Evolutionary conservation across 1,140 invertebrate species (phyloP).

Genomic region (Monochamus saltuarius): DNA sequence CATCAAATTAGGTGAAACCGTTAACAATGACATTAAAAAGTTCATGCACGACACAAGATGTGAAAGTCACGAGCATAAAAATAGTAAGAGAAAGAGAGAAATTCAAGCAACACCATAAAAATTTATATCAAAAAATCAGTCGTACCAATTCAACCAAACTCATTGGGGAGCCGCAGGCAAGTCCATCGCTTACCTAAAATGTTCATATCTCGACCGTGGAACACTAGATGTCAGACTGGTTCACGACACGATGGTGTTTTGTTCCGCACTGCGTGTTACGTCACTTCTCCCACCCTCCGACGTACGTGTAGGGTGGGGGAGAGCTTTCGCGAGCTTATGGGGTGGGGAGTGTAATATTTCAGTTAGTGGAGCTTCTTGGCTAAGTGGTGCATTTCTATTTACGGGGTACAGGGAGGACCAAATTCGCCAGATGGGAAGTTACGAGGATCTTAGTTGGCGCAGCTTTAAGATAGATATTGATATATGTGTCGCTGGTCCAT

Average conservation of each 20-base stretch:
- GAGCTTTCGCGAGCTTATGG: slow-evolving; percentile 1
- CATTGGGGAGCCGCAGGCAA: slow-evolving; percentile 22
- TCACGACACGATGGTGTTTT: slow-evolving; percentile 40
- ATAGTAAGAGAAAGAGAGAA: slow-evolving; percentile 8
- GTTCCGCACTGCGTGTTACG: slow-evolving; percentile 48
- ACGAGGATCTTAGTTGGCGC: too few relatives aligned
- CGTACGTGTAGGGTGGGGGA: slow-evolving; percentile 29
- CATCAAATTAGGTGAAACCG: too few relatives aligned
- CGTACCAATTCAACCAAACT: slow-evolving; percentile 32
- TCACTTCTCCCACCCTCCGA: slow-evolving; percentile 34
- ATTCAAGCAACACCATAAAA: slow-evolving; percentile 2
- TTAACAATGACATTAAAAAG: too few relatives aligned
- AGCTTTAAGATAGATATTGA: too few relatives aligned
- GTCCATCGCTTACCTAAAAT: slow-evolving; percentile 50
- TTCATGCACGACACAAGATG: too few relatives aligned
- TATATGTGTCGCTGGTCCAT: too few relatives aligned
- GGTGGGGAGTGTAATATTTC: slow-evolving; percentile 9
- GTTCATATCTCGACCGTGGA: slow-evolving; percentile 49
- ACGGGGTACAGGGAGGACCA: background rate
- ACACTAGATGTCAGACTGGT: slow-evolving; percentile 51
- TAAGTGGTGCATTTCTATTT: background rate
- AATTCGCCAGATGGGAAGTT: slow-evolving; percentile 1
- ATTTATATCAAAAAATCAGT: slow-evolving; percentile 17
- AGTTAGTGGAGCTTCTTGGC: background rate
- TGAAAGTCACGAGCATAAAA: too few relatives aligned